Conservation (phyloP, 2,888 invertebrate species). For the Lingula anatina region DNA sequence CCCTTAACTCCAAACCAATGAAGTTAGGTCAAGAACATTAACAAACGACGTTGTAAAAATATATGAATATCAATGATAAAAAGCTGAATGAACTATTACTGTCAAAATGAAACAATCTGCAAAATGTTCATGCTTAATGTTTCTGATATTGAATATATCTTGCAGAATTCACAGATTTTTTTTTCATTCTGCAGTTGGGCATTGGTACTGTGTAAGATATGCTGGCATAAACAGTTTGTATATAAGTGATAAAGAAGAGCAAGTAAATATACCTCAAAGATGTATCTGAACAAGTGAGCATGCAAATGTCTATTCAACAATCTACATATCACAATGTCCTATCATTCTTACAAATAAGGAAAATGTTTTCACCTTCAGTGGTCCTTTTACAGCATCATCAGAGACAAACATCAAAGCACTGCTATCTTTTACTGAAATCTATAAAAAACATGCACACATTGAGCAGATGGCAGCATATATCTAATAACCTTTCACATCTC, state of each 20-base stretch:
- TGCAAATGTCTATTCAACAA: neutral
- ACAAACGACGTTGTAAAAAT: too few relatives aligned
- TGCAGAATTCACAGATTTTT: too few relatives aligned
- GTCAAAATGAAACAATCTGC: too few relatives aligned
- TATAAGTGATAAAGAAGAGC: conserved; percentile 1
- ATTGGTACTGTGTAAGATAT: too few relatives aligned
- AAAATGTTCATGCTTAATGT: too few relatives aligned
- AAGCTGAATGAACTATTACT: too few relatives aligned
- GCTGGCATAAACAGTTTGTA: too few relatives aligned
- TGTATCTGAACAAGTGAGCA: conserved; percentile 62
- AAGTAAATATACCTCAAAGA: conserved; percentile 60
- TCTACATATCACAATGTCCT: neutral
- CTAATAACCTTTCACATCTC: neutral
- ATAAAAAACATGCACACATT: conserved; percentile 16
- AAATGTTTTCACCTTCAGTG: conserved; percentile 55
- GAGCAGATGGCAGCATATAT: neutral
- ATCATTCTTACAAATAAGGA: neutral
- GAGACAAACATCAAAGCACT: conserved; percentile 66
- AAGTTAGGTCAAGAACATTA: too few relatives aligned
- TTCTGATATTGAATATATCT: too few relatives aligned
- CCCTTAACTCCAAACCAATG: too few relatives aligned
- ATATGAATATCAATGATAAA: too few relatives aligned
- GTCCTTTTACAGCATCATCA: conserved; percentile 83
- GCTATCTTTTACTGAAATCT: conserved; percentile 80
- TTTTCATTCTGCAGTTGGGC: too few relatives aligned